phyloP scores from a whole-genome alignment of 2,797 vertebrate species.

The Coendou prehensilis region DNA sequence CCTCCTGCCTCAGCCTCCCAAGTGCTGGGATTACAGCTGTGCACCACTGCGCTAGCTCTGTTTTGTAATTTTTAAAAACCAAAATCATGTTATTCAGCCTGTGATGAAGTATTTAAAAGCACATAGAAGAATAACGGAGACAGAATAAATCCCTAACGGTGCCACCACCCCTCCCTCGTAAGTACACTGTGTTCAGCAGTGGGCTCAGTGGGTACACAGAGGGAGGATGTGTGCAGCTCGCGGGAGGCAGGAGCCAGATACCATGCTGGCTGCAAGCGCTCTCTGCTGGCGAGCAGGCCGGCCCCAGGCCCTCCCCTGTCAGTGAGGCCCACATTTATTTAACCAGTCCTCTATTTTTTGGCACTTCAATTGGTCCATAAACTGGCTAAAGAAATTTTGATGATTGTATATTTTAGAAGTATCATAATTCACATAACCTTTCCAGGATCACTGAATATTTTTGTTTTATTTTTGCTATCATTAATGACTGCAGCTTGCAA shows the following conservation, averaged over 20 bases:
- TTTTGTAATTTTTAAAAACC: neutral
- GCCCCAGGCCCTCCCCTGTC: neutral
- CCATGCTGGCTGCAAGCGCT: too few relatives aligned
- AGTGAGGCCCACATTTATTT: conserved; percentile 6
- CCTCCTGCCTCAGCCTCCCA: neutral
- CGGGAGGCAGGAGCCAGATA: neutral
- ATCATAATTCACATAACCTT: neutral
- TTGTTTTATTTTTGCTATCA: neutral
- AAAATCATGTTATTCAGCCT: conserved; percentile 27
- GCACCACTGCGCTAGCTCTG: neutral
- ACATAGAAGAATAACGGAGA: neutral
- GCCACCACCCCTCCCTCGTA: neutral
- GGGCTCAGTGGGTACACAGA: neutral
- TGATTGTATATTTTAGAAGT: conserved; percentile 41
- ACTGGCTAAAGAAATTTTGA: conserved; percentile 22
- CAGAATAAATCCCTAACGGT: neutral
- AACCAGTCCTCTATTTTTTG: conserved; percentile 9
- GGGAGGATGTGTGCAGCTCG: neutral
- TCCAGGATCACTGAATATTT: neutral
- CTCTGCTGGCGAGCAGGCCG: neutral
- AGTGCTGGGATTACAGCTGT: neutral
- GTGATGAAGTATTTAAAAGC: conserved; percentile 50
- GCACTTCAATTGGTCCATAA: conserved; percentile 14
- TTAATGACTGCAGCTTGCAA: neutral
- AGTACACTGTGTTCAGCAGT: neutral